Evolutionary conservation across 2,113 vertebrate genomes (phyloP), one percentile per base, ranked within the genome.

Genomic region (Gallinago jamesoni): DNA sequence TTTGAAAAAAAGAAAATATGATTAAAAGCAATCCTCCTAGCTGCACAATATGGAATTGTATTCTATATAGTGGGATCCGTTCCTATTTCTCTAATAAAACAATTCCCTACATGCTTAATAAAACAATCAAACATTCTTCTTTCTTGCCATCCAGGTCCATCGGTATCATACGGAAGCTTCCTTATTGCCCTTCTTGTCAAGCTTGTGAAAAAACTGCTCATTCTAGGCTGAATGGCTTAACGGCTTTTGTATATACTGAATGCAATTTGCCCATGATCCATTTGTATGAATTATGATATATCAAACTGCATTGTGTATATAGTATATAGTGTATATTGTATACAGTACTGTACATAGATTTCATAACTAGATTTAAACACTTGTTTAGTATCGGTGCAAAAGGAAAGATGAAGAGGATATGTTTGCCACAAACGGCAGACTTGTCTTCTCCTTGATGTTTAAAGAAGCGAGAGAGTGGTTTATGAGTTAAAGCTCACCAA

Each of bases 401-500:
- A 75, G 64, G 73, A 87, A 95, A 76, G 50, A 67, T 31, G 63
- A 79, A 84, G 47, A 79, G 10, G 59, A 76, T 80, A 7, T 62
- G 31, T 59, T 77, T 68, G 25, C 74, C 67, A 72, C 68, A 47
- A 84, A 91, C 17, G 52, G 47, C 27, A 47, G 64, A 18, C 56
- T 50, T 63, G 23, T 22, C 43, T 75, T 85, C 47, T 81, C 37
- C 84, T 93, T 47, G 72, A 55, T n/a, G n/a, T 77, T 83, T 77
- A 92, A 92, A 78, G 59, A 70, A 95, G 27, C 15, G 87, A 94
- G 56, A 28, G 63, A 30, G 27, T 73, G 27, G 66, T 90, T 97
- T 74, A 70, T 83, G 89, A 92, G 68, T 90, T 91, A 82, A 93
- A 94, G 63, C 80, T 84, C 48, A 77, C 74, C 73, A 69, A 75